These are phyloP conservation scores for Microctenopoma lineatum DNA, from an alignment of 2,797 vertebrate species.

Conservation along the genomic window DNA sequence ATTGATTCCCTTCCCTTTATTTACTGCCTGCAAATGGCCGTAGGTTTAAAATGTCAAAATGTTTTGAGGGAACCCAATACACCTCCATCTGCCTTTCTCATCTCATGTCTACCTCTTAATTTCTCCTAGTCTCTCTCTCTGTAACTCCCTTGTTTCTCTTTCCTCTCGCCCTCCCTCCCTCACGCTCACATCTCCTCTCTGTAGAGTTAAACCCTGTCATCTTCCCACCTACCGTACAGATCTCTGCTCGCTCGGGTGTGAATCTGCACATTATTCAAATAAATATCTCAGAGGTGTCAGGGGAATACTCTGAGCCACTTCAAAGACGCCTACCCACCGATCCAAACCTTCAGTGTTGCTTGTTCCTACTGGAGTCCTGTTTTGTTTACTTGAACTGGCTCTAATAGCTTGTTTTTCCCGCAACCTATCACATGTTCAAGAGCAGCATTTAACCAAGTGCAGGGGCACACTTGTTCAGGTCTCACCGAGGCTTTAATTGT, in stretches of 20 bases:
- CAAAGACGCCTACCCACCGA: slow-evolving; percentile 68
- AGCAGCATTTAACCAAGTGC: slow-evolving; percentile 77
- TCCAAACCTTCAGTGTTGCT: slow-evolving; percentile 69
- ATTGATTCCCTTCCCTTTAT: slow-evolving; percentile 85
- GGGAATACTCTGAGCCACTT: slow-evolving; percentile 82
- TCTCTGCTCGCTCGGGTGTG: slow-evolving; percentile 78
- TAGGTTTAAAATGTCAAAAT: slow-evolving; percentile 86
- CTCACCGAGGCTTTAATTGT: slow-evolving; percentile 60
- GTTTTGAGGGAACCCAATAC: slow-evolving; percentile 81
- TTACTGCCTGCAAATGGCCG: slow-evolving; percentile 84
- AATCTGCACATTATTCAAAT: slow-evolving; percentile 84
- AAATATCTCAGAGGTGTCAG: slow-evolving; percentile 75
- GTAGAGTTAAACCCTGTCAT: slow-evolving; percentile 80
- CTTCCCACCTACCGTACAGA: slow-evolving; percentile 74
- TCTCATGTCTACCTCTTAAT: slow-evolving; percentile 59
- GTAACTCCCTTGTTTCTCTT: slow-evolving; percentile 67
- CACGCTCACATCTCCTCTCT: slow-evolving; percentile 50
- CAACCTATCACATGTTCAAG: slow-evolving; percentile 63
- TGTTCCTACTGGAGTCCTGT: slow-evolving; percentile 78
- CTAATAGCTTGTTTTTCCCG: slow-evolving; percentile 81
- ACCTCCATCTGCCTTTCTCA: slow-evolving; percentile 67
- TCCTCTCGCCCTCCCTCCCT: slow-evolving; percentile 47
- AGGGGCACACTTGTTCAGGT: slow-evolving; percentile 48
- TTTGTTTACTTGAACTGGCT: slow-evolving; percentile 83
- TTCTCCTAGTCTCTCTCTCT: slow-evolving; percentile 36